Evolutionary conservation across 1,140 invertebrate species (phyloP), one percentile per base, ranked within the genome.

Genomic region (Bombus turneri): DNA sequence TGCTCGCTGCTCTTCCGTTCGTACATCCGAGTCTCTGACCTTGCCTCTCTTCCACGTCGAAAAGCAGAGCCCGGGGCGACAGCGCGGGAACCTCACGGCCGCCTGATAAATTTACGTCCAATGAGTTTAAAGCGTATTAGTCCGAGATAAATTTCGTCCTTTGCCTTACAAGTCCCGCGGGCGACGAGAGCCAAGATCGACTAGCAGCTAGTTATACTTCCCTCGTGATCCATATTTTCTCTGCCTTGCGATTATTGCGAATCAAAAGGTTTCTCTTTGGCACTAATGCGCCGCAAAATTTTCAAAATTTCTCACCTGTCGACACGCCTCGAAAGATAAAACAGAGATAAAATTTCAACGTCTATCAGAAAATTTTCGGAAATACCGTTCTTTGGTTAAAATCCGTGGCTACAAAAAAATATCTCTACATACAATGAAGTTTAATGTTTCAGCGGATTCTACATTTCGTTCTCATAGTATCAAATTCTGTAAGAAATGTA

Each of bases 61-160:
- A 75, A 59, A 62, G 71, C 64, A 47, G 62, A 25, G 25, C 81
- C 72, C 39, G 41, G n/a, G 73, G 85, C 85, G 85, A 86, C 81
- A 83, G 81, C 85, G 85, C 80, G 85, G 81, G 85, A 86, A 86
- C 80, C 73, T 75, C 62, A 25, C 68, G 39, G 6, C 31, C 62
- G 37, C 47, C 53, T 68, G 85, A 86, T 79, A 84, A 86, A 84
- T 86, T 86, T 71, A 81, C 81, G 74, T 84, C 81, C 81, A 71
- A 86, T 74, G 81, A 86, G 66, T 83, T 84, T 86, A 86, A 86
- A 72, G 75, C 68, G 85, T 81, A 84, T 86, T 86, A 86, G 57
- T 31, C 68, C 28, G 68, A 81, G 68, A 83, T 83, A 83, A 78
- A 86, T 86, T 86, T 83, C 53, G 66, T 72, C 53, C 31, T 72